Base-by-base conservation (phyloP, 1,140 invertebrate genomes). In the Drosophila azteca region DNA sequence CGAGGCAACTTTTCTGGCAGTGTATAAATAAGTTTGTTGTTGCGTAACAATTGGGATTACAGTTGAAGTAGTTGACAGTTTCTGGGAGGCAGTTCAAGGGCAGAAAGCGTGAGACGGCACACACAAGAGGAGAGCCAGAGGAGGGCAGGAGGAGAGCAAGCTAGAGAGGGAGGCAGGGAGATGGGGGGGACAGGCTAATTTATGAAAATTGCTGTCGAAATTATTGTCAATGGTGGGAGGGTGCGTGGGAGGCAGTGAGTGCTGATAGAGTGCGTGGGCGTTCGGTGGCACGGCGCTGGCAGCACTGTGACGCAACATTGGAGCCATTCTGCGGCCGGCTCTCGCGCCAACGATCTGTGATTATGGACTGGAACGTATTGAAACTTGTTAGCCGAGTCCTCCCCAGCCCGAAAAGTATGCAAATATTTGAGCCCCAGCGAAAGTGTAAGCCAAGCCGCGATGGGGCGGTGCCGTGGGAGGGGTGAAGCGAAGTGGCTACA, bases 41-140 rank as follows among this genome's bases (percentile, higher is more conserved):
- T 88, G 79, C 76, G 76, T 88, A 88, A 88, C 83, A 70, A 79
- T 88, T 82, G 88, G 76, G 83, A 83, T 88, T 79, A 88, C 79
- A 70, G 68, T 67, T 83, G 61, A 88, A 88, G 83, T 70, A 88
- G 83, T 83, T 88, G 81, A 78, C 81, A 81, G 57, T 74, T 75
- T 49, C 26, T 48, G 51, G 55, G 15, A 13, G 71, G 35, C 67
- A 45, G 54, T 5, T 24, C 35, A 39, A 39, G 13, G 35, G 24
- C 49, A n/a, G 45, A 22, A 17, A 35, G 44, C 31, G 31, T 9
- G 31, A 35, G 22, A 41, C 29, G 39, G 8, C 20, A 26, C 44
- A 41, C 41, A n/a, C n/a, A 51, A 26, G 31, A 9, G 11, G 26
- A 4, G 11, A 29, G 29, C 7, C 29, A 8, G 29, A 7, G 29